phyloP scores from a whole-genome alignment of 2,797 vertebrate species.

The Ambastaia sidthimunki region DNA sequence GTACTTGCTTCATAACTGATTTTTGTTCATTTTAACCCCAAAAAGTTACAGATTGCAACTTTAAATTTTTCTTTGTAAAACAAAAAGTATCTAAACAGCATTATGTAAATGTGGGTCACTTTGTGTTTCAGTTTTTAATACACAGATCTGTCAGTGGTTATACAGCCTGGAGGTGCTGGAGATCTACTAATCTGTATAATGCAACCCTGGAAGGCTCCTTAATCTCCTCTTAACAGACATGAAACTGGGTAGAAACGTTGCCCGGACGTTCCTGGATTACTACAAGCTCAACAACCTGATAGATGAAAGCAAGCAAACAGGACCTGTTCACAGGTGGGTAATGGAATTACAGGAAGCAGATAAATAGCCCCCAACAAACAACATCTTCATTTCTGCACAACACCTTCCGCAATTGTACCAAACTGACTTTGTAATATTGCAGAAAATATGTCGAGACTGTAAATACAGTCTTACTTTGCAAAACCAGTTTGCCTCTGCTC shows the following conservation, averaged over 20 bases:
- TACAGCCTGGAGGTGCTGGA: not conserved
- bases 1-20: too few species aligned
- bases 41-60: not conserved
- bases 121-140: not conserved
- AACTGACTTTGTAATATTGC: too few species aligned
- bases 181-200: not conserved
- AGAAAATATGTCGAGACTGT: too few species aligned
- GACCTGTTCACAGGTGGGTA: conserved; percentile 72
- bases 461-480: too few species aligned
- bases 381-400: too few species aligned
- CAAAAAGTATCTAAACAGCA: conserved; percentile 32
- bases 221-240: conserved; percentile 82
- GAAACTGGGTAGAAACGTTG: conserved; percentile 95
- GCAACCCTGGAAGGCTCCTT: conserved; percentile 50
- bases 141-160: not conserved
- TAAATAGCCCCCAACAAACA: not conserved
- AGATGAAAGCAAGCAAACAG: conserved; percentile 76
- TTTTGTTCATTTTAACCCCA: too few species aligned
- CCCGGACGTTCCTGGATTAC: conserved; percentile 95
- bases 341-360: not conserved
- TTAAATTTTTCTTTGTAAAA: conserved; percentile 17
- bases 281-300: conserved; percentile 87
- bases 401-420: too few species aligned
- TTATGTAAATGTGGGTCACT: not conserved
- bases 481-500: too few species aligned